Conservation (phyloP, 1,140 invertebrate species). For the Hirudo medicinalis region DNA sequence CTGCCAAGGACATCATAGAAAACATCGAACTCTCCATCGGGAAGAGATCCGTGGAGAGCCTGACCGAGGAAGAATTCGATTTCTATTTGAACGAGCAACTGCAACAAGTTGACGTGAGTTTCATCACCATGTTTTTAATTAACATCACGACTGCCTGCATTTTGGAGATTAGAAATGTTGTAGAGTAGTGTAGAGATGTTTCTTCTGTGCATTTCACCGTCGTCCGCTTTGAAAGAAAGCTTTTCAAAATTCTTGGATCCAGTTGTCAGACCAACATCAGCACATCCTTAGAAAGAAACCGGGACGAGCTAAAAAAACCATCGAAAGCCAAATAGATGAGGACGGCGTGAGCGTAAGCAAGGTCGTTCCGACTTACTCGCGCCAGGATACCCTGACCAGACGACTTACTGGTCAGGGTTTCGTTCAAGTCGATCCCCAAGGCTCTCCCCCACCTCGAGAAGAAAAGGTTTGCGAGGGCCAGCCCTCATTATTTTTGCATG, state of each 20-base stretch:
- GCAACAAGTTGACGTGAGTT: neutral
- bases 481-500: too few species aligned
- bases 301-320: neutral
- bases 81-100: neutral
- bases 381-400: constrained; percentile 1
- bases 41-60: neutral
- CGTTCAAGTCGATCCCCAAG: neutral
- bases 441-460: neutral
- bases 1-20: constrained; percentile 2
- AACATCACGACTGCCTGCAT: too few species aligned
- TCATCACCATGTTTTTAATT: neutral
- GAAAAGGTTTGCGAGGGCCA: too few species aligned
- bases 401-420: constrained; percentile 8
- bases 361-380: neutral
- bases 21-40: neutral
- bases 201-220: too few species aligned
- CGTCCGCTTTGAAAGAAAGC: too few species aligned
- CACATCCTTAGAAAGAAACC: constrained; percentile 3
- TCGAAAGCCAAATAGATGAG: neutral
- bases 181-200: too few species aligned
- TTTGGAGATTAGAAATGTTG: too few species aligned
- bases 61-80: constrained; percentile 1
- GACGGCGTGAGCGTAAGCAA: neutral
- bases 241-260: too few species aligned
- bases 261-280: too few species aligned